Base-by-base conservation (phyloP, 2,797 vertebrate genomes). In the Catostomus latipinnis region DNA sequence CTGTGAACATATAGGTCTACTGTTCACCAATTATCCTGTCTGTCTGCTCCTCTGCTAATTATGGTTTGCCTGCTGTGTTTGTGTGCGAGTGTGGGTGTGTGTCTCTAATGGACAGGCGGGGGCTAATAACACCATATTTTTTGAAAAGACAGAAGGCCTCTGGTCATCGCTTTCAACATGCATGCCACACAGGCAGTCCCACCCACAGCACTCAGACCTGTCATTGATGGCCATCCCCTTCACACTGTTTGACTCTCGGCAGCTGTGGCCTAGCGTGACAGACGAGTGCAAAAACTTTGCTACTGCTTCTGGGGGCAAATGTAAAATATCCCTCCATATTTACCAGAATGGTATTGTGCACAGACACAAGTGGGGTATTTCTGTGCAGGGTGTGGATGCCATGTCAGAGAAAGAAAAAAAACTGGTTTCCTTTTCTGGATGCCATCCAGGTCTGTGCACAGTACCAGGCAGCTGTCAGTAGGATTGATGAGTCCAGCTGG, bases 401-500 rank as follows among this genome's bases (percentile, higher is more conserved):
- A 84, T 71, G 74, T 92, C 65, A 76, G 34, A 16, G 53, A 68
- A 53, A 58, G 22, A 61, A 71, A 34, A 34, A 34, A 34, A 34
- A 18, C 52, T 75, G 52, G 74, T 80, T 87, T 88, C 85, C 82
- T 90, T 91, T 88, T 89, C 86, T 88, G 85, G 86, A 81, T 88
- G 77, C 78, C 81, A 81, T 81, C 89, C 86, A 85, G 81, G 87
- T 84, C 90, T 86, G 81, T 88, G 77, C 72, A 83, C 78, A 89
- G 89, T 92, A 91, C 92, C 91, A 88, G 89, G 83, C 87, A 92
- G 89, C 89, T 93, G 92, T 93, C 91, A 88, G 83, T 8, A 84
- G 83, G 91, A 94, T 93, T 94, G 91, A 94, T 93, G 90, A 90
- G 90, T 89, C 89, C 91, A 94, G 91, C 91, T 93, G 92, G 92